A percentile compares a stretch with the other conserved stretches of the same genome.
These are phyloP conservation scores for Acleris sparsana DNA, from an alignment of 2,888 invertebrate species.

Conservation along the genomic window DNA sequence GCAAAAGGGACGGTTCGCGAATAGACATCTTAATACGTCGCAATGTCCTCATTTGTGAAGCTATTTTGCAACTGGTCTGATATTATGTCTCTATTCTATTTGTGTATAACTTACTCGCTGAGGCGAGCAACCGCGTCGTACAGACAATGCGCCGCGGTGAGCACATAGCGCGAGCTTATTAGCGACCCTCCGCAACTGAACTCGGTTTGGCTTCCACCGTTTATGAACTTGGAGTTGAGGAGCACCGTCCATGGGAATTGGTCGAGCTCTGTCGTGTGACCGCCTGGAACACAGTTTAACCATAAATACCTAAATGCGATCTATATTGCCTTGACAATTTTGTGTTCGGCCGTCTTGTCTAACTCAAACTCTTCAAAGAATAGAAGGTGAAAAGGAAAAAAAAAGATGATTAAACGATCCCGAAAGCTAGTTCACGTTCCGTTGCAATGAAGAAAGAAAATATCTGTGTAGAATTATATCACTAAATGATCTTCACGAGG, in stretches of 20 bases:
- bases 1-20: too few species aligned
- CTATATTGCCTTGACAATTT: not conserved
- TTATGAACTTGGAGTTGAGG: constrained; percentile 59
- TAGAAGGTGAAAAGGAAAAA: too few species aligned
- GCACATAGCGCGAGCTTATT: constrained; percentile 64
- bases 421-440: too few species aligned
- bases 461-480: too few species aligned
- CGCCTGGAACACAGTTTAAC: constrained; percentile 52
- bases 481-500: too few species aligned
- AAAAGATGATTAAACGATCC: too few species aligned
- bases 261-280: constrained; percentile 64
- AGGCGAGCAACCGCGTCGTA: constrained; percentile 15
- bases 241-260: constrained; percentile 75
- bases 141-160: constrained; percentile 16
- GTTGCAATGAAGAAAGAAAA: too few species aligned
- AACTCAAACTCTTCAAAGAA: too few species aligned
- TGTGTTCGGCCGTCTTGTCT: not conserved
- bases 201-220: constrained; percentile 47
- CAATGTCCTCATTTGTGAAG: too few species aligned
- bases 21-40: too few species aligned
- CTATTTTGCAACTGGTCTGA: too few species aligned
- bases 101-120: constrained; percentile 52
- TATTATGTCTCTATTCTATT: not conserved
- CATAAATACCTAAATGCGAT: too few species aligned
- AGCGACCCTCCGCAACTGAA: constrained; percentile 73